These are phyloP conservation scores for Nomia melanderi DNA, from an alignment of 1,140 invertebrate genomes.

Conservation along the genomic window DNA sequence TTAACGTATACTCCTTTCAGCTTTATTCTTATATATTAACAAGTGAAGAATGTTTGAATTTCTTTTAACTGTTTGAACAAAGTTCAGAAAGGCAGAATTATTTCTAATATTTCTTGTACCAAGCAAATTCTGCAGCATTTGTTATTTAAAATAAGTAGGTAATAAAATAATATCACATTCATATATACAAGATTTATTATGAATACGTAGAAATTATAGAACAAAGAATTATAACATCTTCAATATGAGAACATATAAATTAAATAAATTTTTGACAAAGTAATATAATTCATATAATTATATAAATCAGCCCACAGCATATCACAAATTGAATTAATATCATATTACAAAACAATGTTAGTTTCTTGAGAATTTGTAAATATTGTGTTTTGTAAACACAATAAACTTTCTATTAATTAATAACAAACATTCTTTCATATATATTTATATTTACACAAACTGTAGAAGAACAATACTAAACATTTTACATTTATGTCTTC, in stretches of 20 bases:
- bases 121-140: constrained; percentile 13
- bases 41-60: constrained; percentile 5
- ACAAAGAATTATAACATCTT: constrained; percentile 37
- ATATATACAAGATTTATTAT: constrained; percentile 46
- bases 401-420: constrained; percentile 13
- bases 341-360: background rate
- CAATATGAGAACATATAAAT: constrained; percentile 48
- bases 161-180: constrained; percentile 26
- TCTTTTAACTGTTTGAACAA: constrained; percentile 3
- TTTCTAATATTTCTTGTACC: constrained; percentile 21
- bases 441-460: constrained; percentile 1
- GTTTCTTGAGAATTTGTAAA: constrained; percentile 9
- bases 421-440: background rate
- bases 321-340: constrained; percentile 15
- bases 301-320: constrained; percentile 1
- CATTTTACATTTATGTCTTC: background rate
- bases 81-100: constrained; percentile 17
- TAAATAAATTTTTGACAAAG: constrained; percentile 36
- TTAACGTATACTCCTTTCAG: constrained; percentile 5
- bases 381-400: constrained; percentile 12
- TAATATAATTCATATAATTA: constrained; percentile 16
- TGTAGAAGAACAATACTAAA: background rate
- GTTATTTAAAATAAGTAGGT: constrained; percentile 32
- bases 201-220: constrained; percentile 30
- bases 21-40: constrained; percentile 14